Conservation (phyloP, 2,113 vertebrate genomes). For the Pristiophorus japonicus region DNA sequence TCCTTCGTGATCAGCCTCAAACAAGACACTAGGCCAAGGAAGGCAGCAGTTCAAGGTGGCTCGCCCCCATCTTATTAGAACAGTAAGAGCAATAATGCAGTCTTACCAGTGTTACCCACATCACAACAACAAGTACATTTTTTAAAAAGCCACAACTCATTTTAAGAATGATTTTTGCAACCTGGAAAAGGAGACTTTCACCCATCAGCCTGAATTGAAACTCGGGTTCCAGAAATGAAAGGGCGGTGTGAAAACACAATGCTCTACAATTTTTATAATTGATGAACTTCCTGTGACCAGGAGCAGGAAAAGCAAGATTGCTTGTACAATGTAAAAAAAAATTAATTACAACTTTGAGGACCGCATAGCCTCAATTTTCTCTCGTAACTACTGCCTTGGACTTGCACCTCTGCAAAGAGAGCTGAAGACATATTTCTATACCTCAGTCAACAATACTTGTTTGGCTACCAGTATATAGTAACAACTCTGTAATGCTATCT, state of each 20-base stretch:
- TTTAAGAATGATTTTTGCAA: background rate
- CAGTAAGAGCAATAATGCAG: too few relatives aligned
- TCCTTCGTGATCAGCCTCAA: background rate
- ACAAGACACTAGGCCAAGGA: background rate
- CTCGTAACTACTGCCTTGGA: background rate
- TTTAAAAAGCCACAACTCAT: too few relatives aligned
- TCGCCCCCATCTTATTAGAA: too few relatives aligned
- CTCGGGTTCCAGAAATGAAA: background rate
- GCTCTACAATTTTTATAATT: background rate
- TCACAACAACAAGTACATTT: too few relatives aligned
- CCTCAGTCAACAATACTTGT: background rate
- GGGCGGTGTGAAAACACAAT: background rate
- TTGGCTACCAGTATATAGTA: background rate
- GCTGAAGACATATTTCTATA: background rate
- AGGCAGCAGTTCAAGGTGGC: too few relatives aligned
- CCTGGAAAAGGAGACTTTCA: background rate
- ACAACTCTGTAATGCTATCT: background rate
- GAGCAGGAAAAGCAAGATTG: background rate
- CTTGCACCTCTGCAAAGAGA: background rate
- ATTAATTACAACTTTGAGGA: background rate
- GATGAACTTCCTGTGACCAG: background rate
- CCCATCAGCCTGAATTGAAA: background rate
- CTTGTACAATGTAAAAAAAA: background rate
- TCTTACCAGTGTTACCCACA: too few relatives aligned
- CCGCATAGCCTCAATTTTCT: background rate